Conservation (phyloP, 1,140 invertebrate species). For the Eumaeus atala region DNA sequence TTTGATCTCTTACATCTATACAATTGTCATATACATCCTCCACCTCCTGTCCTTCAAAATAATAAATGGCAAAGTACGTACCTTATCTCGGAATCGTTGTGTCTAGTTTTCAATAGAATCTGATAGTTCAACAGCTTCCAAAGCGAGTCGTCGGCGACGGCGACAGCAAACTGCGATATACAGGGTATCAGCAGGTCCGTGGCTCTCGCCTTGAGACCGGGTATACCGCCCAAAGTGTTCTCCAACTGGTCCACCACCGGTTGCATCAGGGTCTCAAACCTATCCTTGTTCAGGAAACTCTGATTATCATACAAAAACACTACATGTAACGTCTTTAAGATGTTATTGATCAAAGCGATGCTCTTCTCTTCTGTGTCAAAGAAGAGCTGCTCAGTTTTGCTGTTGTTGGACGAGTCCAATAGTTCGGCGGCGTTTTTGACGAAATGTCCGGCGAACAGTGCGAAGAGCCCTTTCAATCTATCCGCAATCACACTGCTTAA, state of each 20-base stretch:
- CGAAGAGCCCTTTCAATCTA: constrained; percentile 89
- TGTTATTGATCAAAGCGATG: constrained; percentile 78
- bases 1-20: too few relatives aligned
- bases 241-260: constrained; percentile 93
- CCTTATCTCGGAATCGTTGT: constrained; percentile 79
- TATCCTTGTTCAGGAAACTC: constrained; percentile 88
- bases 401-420: constrained; percentile 77
- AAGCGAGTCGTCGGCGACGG: constrained; percentile 86
- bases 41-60: too few relatives aligned
- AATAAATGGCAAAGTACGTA: too few relatives aligned
- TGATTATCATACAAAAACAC: constrained; percentile 89
- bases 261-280: constrained; percentile 88
- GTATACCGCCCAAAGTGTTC: constrained; percentile 81
- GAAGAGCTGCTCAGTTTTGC: constrained; percentile 69
- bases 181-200: constrained; percentile 82
- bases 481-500: constrained; percentile 85
- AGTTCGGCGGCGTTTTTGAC: constrained; percentile 85
- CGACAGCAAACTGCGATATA: constrained; percentile 86
- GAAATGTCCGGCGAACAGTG: constrained; percentile 90
- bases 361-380: constrained; percentile 74
- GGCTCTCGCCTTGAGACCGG: constrained; percentile 76
- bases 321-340: constrained; percentile 83
- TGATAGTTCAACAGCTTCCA: constrained; percentile 94
- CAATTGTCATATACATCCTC: too few relatives aligned
- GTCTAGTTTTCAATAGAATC: constrained; percentile 89